Base-by-base conservation (phyloP, 2,888 invertebrate genomes). In the Cyclophora punctaria region DNA sequence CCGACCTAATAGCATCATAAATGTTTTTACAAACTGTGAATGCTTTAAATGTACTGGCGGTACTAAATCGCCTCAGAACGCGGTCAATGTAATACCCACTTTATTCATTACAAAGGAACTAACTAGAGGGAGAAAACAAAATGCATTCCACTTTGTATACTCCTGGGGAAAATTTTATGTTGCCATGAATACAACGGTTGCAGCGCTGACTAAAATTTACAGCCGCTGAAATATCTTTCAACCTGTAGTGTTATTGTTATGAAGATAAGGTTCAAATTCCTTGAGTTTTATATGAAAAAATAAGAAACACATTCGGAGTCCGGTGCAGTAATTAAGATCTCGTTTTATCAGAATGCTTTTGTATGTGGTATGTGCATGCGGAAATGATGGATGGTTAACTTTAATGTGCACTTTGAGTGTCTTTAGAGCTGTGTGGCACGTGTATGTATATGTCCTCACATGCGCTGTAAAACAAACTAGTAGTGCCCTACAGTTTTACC, bases 81-180 rank as follows among this genome's bases (percentile, higher is more conserved):
- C 52, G 57, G 57, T 63, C 58, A 57, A 59, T 65, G 63, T 58
- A 64, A 61, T 60, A 58, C 56, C 50, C 56, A 60, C 56, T 63
- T 62, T 49, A 61, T 67, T 66, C 55, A 62, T 62, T 61, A 60
- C 59, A 59, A 60, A 57, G 53, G 35, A 62, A 65, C 57, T 61
- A 58, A 56, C 52, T 49, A 51, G 55, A 55, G 49, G 56, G 55
- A 43, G 46, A 55, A 63, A 63, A 67, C 64, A 65, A 63, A 67
- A 63, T 61, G 61, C 57, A 68, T 49, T 49, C 50, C 58, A 55
- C 58, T 68, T 67, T 66, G 60, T 66, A 58, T 52, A 53, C 56
- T 44, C 58, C 35, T 50, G 47, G 51, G 51, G 57, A 49, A 56
- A 59, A 63, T 67, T 67, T 63, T 59, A 59, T 60, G 49, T 57